Base-by-base conservation (phyloP, 2,888 invertebrate genomes). In the Gryllus longicercus region DNA sequence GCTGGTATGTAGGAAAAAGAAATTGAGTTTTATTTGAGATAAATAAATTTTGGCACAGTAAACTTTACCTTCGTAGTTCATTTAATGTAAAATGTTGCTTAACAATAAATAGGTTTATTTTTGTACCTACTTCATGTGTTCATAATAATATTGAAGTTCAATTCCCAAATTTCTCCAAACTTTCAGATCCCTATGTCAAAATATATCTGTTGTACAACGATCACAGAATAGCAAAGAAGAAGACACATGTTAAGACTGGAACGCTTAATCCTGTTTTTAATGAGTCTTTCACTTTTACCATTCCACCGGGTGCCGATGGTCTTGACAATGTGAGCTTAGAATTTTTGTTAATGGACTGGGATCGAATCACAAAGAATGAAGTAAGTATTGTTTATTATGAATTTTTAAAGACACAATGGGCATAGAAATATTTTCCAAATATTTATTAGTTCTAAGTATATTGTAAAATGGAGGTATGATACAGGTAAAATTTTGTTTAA, bases 251-350 rank as follows among this genome's bases (percentile, higher is more conserved):
- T 78, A 98, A 98, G 91, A 99, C 98, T 88, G 92, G 98, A 80
- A 99, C 99, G 1, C 90, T 98, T 84, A 97, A 97, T 89, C 99
- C 99, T 0, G 98, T 99, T 80, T 99, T 98, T 91, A 99, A 99
- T 89, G 99, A 99, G 89, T 97, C 97, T 79, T 98, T 99, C 88
- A 96, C 97, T 80, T 99, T 99, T 87, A 98, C 99, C 85, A 95
- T 99, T 83, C 98, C 97, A 23, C 92, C 93, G 78, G 91, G 91
- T 79, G 91, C 91, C 75, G 95, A 94, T 84, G 92, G 93, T 18
- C 91, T 96, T 83, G 94, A 93, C 85, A 93, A 93, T 86, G 93
- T 97, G 83, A 93, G 95, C 82, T 91, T 97, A 79, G 96, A 97
- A 86, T 94, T 97, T 86, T 90, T 96, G 83, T 92, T 96, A 81